These are phyloP conservation scores for Protosalanx chinensis DNA, from an alignment of 2,797 vertebrate species.

Conservation along the genomic window DNA sequence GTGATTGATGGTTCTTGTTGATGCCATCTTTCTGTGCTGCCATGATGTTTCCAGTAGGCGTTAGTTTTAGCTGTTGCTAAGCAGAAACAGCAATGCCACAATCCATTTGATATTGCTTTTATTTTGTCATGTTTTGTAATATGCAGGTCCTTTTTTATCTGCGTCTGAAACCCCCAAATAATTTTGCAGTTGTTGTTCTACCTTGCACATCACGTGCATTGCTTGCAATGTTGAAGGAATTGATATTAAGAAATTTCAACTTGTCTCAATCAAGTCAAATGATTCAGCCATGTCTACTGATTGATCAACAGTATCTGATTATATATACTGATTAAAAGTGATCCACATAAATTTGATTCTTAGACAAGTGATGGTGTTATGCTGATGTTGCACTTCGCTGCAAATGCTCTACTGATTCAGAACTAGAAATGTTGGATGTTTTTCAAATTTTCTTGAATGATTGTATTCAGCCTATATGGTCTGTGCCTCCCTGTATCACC, in stretches of 20 bases:
- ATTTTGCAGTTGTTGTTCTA: neutral
- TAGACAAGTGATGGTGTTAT: neutral
- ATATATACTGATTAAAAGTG: neutral
- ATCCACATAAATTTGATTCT: slow-evolving; percentile 10
- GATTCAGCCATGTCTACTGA: slow-evolving; percentile 1
- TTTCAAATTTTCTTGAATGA: no score
- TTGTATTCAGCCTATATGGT: no score
- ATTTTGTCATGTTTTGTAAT: slow-evolving; percentile 1
- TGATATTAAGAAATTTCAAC: neutral
- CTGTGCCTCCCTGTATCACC: no score
- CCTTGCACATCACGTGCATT: neutral
- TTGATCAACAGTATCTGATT: neutral
- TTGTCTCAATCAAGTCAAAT: neutral
- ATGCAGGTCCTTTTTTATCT: no score
- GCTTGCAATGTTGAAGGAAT: neutral
- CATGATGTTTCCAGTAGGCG: slow-evolving; percentile 39
- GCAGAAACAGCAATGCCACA: slow-evolving; percentile 28
- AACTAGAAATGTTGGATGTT: no score
- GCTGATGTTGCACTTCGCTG: no score
- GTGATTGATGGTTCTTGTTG: slow-evolving; percentile 63
- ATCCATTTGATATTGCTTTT: neutral
- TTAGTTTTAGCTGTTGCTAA: slow-evolving; percentile 39
- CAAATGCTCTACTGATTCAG: no score
- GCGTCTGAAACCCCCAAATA: neutral
- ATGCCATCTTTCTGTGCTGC: slow-evolving; percentile 46